phyloP scores from a whole-genome alignment of 2,797 vertebrate genomes.

The Propithecus perrieri region DNA sequence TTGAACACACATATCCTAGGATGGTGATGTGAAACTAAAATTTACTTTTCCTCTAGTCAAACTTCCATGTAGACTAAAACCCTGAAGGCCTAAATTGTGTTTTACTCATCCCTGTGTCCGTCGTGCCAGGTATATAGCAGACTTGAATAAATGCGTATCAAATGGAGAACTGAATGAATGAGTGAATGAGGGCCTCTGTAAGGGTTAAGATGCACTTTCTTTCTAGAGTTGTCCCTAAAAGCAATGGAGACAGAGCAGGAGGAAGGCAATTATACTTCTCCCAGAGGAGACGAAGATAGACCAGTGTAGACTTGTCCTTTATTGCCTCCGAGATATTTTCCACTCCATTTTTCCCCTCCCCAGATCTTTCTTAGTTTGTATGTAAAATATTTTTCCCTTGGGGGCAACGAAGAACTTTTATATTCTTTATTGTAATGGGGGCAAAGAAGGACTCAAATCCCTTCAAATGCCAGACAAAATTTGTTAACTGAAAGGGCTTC shows the following conservation, averaged over 20 bases:
- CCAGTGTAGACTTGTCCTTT: not conserved
- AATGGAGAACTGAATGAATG: not conserved
- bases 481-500: constrained; percentile 65
- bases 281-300: not conserved
- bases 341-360: not conserved
- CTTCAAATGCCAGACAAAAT: constrained; percentile 60
- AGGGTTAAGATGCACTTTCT: not conserved
- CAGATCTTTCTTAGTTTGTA: not conserved
- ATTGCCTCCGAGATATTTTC: not conserved
- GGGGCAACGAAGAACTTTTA: not conserved
- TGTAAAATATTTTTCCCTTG: not conserved
- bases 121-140: not conserved
- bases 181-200: not conserved
- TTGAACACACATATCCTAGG: not conserved
- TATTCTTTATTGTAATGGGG: not conserved
- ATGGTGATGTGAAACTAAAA: not conserved
- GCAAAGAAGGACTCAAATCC: not conserved
- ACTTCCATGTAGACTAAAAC: not conserved
- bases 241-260: not conserved
- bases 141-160: not conserved
- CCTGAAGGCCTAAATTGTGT: not conserved
- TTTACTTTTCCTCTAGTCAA: not conserved
- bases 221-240: not conserved
- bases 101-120: not conserved
- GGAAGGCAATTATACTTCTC: not conserved